Base-by-base conservation (phyloP, 1,140 invertebrate species). In the Diplogasteroides magnus region DNA sequence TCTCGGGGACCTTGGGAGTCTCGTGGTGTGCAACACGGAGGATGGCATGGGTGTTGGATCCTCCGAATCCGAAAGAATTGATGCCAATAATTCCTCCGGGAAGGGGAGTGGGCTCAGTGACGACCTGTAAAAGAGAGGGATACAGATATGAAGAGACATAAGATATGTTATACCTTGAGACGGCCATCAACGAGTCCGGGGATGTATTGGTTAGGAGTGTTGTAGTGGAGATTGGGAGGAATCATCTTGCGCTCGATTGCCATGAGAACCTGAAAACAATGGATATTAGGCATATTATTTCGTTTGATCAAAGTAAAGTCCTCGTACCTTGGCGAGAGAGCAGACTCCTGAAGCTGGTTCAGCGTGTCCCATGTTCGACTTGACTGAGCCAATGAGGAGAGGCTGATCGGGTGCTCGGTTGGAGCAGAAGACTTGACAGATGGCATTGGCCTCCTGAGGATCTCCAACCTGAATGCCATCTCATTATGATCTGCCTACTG, bases 21-120 rank as follows among this genome's bases (percentile, higher is more conserved):
- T 65, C 64, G 32, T 59, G 69, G 26, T 70, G 62, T 23, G 76
- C 68, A 61, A 79, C 75, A 26, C 67, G 65, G 31, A 97, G 84
- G 64, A 98, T 85, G 0, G 92, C 84, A 84, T 97, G 94, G 19
- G 91, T 93, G 85, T 98, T 98, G 27, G 93, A 91, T 61, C 95
- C 95, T 67, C 95, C 95, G 85, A 97, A 97, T 25, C 95, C 95
- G 84, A 98, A 98, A 1, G 92, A 96, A 84, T 97, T 98, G 1
- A 98, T 79, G 3, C 88, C 94, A 37, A 91, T 88, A 27, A 92
- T 85, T 15, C 91, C 91, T 23, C 92, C 92, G 37, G 90, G 89
- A 89, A 91, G 94, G 19, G 88, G 87, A 59, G 87, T 89, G 68
- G 89, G 88, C 80, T 89, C 87, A 73, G 89, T 87, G 1, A 97